These are phyloP conservation scores for Machimus rusticus DNA, from an alignment of 2,888 invertebrate genomes.

Conservation along the genomic window DNA sequence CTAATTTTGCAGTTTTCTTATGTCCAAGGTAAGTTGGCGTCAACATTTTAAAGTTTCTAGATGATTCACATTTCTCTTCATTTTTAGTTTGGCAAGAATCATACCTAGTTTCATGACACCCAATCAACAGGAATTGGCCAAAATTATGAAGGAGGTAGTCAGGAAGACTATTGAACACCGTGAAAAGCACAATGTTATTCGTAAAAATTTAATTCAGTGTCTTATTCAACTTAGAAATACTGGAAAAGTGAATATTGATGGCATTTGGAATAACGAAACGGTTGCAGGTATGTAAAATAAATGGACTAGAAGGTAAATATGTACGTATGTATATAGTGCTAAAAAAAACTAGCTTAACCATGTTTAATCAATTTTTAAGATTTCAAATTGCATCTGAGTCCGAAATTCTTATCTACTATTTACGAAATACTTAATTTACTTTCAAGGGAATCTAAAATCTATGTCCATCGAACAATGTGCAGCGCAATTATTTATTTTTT, in stretches of 20 bases:
- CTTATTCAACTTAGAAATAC: slow-evolving; percentile 63
- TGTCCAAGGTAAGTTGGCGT: slow-evolving; percentile 54
- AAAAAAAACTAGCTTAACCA: too few species aligned
- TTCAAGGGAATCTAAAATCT: slow-evolving; percentile 52
- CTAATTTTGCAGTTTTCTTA: slow-evolving; percentile 51
- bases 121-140: neutral
- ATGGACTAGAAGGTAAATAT: too few species aligned
- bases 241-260: slow-evolving; percentile 56
- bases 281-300: slow-evolving; percentile 49
- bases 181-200: slow-evolving; percentile 59
- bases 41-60: neutral
- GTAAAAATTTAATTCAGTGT: slow-evolving; percentile 64
- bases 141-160: slow-evolving; percentile 60
- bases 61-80: too few species aligned
- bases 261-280: slow-evolving; percentile 56
- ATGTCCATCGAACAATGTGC: slow-evolving; percentile 59
- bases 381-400: too few species aligned
- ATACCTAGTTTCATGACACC: neutral
- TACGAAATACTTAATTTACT: neutral
- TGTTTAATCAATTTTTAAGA: too few species aligned
- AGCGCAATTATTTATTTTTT: slow-evolving; percentile 62
- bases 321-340: too few species aligned
- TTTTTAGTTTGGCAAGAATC: neutral
- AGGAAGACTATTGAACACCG: slow-evolving; percentile 61
- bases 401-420: too few species aligned